phyloP scores from a whole-genome alignment of 2,888 invertebrate genomes.

The Lasioglossum vierecki region DNA sequence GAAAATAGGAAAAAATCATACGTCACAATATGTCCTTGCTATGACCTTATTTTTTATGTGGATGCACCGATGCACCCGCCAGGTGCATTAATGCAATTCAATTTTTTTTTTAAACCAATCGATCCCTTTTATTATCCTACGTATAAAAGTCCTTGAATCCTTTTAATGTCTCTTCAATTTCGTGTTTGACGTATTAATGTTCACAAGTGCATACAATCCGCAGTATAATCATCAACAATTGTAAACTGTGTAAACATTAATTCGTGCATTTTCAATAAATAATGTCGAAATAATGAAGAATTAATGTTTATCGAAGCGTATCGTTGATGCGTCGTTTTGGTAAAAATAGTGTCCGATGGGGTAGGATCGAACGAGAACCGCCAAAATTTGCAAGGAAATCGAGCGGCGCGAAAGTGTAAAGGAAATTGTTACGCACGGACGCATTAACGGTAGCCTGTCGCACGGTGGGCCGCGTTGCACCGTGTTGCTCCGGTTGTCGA shows the following conservation, averaged over 20 bases:
- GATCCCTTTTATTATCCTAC: too few relatives aligned
- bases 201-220: too few relatives aligned
- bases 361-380: neutral
- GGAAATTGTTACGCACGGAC: slow-evolving; percentile 6
- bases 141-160: neutral
- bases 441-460: neutral
- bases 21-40: too few relatives aligned
- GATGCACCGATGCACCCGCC: too few relatives aligned
- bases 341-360: neutral
- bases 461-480: neutral
- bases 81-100: too few relatives aligned
- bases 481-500: neutral
- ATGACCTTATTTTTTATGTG: too few relatives aligned
- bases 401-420: neutral
- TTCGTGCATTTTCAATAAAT: too few relatives aligned
- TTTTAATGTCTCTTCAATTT: neutral
- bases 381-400: slow-evolving; percentile 10
- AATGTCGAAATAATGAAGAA: too few relatives aligned
- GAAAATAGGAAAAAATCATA: too few relatives aligned
- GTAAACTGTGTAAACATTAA: too few relatives aligned
- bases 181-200: neutral
- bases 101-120: too few relatives aligned
- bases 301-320: neutral
- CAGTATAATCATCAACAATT: too few relatives aligned
- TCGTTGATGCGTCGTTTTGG: neutral